phyloP scores from a whole-genome alignment of 1,140 invertebrate species.

The Drosophila ohnishii region DNA sequence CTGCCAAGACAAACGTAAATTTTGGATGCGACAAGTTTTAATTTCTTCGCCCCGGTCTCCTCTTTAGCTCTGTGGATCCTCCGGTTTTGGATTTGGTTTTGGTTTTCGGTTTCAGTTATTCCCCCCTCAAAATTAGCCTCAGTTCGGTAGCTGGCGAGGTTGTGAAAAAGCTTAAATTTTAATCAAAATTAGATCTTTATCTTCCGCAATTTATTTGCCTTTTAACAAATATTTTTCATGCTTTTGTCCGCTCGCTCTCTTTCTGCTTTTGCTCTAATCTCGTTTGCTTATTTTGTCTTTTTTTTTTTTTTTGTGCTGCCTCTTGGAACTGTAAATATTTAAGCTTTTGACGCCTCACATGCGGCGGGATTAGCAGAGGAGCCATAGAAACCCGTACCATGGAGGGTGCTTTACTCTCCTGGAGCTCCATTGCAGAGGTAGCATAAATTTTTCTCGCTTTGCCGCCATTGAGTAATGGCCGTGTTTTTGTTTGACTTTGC shows the following conservation, averaged over 20 bases:
- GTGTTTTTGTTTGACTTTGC: constrained; percentile 64
- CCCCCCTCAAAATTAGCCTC: constrained; percentile 9
- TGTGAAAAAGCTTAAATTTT: constrained; percentile 82
- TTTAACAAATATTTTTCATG: constrained; percentile 78
- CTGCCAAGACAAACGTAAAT: constrained; percentile 68
- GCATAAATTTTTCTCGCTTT: constrained; percentile 72
- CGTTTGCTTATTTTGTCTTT: constrained; percentile 19
- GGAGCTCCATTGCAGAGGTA: constrained; percentile 59
- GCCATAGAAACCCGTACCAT: not conserved
- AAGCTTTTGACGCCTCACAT: constrained; percentile 79
- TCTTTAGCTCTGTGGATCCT: not conserved
- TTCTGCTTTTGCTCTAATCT: constrained; percentile 61
- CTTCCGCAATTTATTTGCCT: constrained; percentile 74
- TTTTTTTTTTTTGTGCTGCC: constrained; percentile 15
- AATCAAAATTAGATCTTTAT: constrained; percentile 82
- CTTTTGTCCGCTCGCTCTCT: constrained; percentile 41
- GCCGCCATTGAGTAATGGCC: constrained; percentile 68
- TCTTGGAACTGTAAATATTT: constrained; percentile 68
- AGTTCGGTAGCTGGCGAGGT: constrained; percentile 73
- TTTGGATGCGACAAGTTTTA: constrained; percentile 70
- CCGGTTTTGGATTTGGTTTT: constrained; percentile 7
- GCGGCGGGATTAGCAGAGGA: constrained; percentile 22
- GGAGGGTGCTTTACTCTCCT: not conserved
- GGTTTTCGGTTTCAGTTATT: constrained; percentile 6
- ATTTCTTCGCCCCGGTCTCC: constrained; percentile 53